A percentile compares a stretch with the other conserved stretches of the same genome.
phyloP scores from a whole-genome alignment of 2,888 invertebrate species.

The Hydrotaea diabolus region DNA sequence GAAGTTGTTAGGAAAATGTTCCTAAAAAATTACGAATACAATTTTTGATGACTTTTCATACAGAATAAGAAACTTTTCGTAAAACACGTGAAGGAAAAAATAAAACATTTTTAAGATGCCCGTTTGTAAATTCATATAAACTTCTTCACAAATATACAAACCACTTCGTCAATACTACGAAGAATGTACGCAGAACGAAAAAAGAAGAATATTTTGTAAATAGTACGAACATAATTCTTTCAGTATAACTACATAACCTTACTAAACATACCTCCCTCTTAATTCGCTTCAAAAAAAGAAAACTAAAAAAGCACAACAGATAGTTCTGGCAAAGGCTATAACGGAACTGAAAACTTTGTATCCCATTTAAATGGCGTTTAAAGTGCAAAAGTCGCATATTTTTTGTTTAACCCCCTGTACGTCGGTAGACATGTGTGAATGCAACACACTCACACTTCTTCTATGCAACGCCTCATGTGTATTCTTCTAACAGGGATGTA shows the following conservation, averaged over 20 bases:
- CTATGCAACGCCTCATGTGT: neutral
- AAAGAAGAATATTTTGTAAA: no score
- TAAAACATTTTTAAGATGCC: no score
- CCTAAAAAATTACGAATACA: no score
- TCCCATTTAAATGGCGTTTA: conserved; percentile 53
- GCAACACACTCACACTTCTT: neutral
- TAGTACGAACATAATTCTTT: no score
- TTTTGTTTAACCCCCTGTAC: conserved; percentile 45
- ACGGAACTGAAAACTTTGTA: conserved; percentile 58
- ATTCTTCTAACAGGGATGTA: conserved; percentile 47
- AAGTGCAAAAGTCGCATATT: conserved; percentile 63
- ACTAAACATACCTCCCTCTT: conserved; percentile 13
- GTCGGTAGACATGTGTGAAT: neutral
- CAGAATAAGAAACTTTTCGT: no score
- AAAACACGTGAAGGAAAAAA: no score
- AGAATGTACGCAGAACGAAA: no score
- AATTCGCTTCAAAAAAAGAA: conserved; percentile 16
- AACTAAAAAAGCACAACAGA: conserved; percentile 27
- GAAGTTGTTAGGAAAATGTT: no score
- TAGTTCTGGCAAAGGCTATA: conserved; percentile 51
- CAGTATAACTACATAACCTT: neutral
- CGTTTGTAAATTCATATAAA: no score
- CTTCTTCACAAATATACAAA: no score
- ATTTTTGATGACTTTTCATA: no score
- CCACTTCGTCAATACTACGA: no score